Evolutionary conservation across 2,797 vertebrate genomes (phyloP).

Genomic region (Eulemur mongoz): DNA sequence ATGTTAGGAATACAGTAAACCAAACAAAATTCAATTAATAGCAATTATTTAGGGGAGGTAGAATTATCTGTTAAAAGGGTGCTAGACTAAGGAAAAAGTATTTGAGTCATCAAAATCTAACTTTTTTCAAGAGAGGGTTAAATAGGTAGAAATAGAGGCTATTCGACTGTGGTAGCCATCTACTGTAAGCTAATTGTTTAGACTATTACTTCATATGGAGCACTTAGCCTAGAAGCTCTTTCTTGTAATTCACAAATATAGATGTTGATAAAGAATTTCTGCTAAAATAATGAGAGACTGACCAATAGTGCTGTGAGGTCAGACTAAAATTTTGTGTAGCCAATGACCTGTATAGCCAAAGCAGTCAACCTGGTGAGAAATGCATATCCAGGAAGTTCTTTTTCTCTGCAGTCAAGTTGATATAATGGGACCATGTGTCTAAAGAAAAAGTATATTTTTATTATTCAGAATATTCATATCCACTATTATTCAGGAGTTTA

Average conservation of each 20-base stretch:
- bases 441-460: background rate
- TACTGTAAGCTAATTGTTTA: background rate
- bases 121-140: background rate
- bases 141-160: background rate
- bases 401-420: background rate
- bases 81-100: background rate
- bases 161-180: background rate
- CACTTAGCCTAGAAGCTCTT: background rate
- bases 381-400: background rate
- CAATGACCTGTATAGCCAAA: background rate
- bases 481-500: background rate
- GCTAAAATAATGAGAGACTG: background rate
- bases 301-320: background rate
- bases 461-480: background rate
- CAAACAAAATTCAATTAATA: background rate
- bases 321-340: background rate
- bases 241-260: background rate
- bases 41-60: background rate
- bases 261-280: background rate
- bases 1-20: background rate
- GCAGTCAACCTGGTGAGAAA: background rate
- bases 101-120: background rate
- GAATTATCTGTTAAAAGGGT: constrained; percentile 9
- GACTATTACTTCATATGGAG: background rate
- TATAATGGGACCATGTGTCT: background rate